Percentiles rank a stretch among this genome's conserved stretches.
These are phyloP conservation scores for Stegostoma tigrinum DNA, from an alignment of 2,113 vertebrate species.

Conservation along the genomic window DNA sequence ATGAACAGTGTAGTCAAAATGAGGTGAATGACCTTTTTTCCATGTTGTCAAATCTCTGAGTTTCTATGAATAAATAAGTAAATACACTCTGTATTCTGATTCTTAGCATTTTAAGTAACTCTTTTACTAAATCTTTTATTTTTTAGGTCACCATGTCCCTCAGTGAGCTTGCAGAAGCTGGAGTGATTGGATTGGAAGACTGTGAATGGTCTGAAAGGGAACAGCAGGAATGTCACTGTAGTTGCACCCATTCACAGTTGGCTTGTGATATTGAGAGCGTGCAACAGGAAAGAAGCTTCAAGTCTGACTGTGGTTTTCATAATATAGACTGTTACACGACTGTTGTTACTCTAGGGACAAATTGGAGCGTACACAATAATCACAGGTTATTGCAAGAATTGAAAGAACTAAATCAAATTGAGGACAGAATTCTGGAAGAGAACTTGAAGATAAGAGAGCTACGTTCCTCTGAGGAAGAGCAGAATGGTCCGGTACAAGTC, in stretches of 20 bases:
- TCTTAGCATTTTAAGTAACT: neutral
- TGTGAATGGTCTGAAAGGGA: neutral
- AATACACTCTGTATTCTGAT: neutral
- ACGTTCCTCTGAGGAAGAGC: conserved; percentile 14
- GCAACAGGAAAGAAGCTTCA: neutral
- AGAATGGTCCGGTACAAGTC: neutral
- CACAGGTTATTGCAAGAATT: conserved; percentile 46
- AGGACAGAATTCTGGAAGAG: conserved; percentile 54
- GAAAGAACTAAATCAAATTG: conserved; percentile 45
- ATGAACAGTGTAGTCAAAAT: too few relatives aligned
- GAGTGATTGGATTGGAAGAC: conserved; percentile 49
- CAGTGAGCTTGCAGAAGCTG: conserved; percentile 48
- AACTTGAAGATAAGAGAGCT: conserved; percentile 48
- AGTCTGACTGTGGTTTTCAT: neutral
- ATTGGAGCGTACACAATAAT: neutral
- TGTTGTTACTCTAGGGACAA: neutral
- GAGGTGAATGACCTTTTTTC: too few relatives aligned
- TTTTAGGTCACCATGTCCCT: conserved; percentile 45
- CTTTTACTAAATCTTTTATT: conserved; percentile 5
- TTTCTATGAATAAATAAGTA: too few relatives aligned
- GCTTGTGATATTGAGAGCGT: neutral
- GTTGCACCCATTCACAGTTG: neutral
- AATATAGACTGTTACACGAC: too few relatives aligned
- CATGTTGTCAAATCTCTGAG: too few relatives aligned
- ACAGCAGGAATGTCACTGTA: neutral